phyloP scores from a whole-genome alignment of 2,797 vertebrate genomes.

The Yasuhikotakia modesta region DNA sequence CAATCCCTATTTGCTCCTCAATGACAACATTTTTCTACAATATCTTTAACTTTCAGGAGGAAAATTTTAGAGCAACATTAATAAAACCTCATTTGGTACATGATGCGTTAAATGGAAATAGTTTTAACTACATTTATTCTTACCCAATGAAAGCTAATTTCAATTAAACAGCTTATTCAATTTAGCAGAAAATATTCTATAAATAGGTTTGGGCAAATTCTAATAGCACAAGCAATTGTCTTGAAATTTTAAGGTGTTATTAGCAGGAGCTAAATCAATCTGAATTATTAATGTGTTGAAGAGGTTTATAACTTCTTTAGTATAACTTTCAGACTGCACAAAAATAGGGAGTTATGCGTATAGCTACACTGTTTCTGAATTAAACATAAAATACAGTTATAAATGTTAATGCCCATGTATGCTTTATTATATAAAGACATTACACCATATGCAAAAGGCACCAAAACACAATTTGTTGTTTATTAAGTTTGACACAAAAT shows the following conservation, averaged over 20 bases:
- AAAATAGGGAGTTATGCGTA: background rate
- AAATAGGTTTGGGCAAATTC: constrained; percentile 69
- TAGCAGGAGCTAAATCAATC: constrained; percentile 4
- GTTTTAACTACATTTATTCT: constrained; percentile 69
- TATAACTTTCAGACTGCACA: background rate
- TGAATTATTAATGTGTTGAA: constrained; percentile 8
- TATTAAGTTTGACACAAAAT: no score
- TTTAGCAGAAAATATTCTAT: constrained; percentile 78
- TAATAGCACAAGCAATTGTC: constrained; percentile 58
- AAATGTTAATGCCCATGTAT: background rate
- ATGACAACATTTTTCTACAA: constrained; percentile 69
- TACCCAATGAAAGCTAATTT: constrained; percentile 72
- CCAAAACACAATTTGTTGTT: constrained; percentile 11
- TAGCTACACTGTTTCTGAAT: background rate
- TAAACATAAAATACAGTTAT: background rate
- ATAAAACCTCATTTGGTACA: constrained; percentile 75
- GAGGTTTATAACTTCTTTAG: constrained; percentile 7
- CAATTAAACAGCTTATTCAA: constrained; percentile 71
- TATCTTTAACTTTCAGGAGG: constrained; percentile 69
- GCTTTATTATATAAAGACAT: background rate
- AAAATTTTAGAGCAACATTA: constrained; percentile 67
- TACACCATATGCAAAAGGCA: background rate
- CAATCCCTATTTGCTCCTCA: constrained; percentile 74
- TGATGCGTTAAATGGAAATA: constrained; percentile 82
- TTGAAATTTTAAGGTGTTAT: constrained; percentile 51